Evolutionary conservation across 2,113 vertebrate species (phyloP).

Genomic region (Leiothrix lutea): DNA sequence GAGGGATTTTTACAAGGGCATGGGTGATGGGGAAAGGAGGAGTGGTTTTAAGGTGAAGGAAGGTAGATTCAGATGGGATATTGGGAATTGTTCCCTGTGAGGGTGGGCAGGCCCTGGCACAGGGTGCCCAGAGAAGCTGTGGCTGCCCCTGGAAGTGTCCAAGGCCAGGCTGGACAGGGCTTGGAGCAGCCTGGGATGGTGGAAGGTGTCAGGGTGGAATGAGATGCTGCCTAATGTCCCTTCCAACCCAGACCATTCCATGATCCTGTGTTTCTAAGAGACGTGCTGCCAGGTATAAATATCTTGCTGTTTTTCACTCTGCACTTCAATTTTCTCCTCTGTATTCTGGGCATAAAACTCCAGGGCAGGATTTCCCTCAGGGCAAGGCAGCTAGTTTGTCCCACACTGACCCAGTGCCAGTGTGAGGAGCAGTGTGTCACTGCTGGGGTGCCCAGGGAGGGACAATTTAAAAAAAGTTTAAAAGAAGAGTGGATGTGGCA

Average conservation of each 20-base stretch:
- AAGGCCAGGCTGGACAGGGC: neutral
- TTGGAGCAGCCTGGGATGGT: neutral
- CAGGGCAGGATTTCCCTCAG: no score
- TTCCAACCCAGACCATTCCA: neutral
- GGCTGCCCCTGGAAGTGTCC: neutral
- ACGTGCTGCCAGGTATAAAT: fast-evolving
- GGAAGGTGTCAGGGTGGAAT: neutral
- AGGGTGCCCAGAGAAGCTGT: neutral
- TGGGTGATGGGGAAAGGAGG: no score
- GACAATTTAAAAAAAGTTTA: no score
- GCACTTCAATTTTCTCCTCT: neutral
- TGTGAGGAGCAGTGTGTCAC: no score
- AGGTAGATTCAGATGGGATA: neutral
- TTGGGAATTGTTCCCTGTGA: neutral
- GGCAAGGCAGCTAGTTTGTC: no score
- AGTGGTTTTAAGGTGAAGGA: neutral
- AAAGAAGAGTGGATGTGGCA: no score
- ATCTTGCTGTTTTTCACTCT: neutral
- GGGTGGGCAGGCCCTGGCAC: neutral
- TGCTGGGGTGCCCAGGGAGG: no score
- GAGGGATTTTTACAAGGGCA: neutral
- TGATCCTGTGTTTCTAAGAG: neutral
- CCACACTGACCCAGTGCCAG: no score
- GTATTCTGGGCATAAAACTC: no score
- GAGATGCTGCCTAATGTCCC: neutral